Conservation (phyloP, 1,140 invertebrate species). For the Drosophila bipectinata region DNA sequence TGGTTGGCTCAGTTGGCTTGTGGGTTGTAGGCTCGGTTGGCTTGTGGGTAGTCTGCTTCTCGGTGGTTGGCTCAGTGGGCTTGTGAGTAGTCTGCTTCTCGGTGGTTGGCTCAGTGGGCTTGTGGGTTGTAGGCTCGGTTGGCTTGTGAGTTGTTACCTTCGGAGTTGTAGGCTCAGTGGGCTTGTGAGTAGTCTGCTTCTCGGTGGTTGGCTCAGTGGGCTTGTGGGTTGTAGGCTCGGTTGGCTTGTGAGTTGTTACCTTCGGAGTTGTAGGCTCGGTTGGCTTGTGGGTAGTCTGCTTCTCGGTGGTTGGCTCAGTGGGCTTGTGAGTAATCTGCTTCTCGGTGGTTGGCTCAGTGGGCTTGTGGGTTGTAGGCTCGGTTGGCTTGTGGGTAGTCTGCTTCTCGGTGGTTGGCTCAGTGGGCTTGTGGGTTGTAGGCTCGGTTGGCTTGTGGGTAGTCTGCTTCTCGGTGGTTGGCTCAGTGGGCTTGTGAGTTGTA, state of each 20-base stretch:
- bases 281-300: background rate
- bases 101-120: background rate
- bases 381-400: background rate
- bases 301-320: background rate
- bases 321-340: background rate
- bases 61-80: conserved; percentile 1
- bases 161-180: background rate
- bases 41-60: background rate
- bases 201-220: conserved; percentile 6
- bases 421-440: background rate
- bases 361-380: conserved; percentile 7
- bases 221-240: conserved; percentile 1
- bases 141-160: too few relatives aligned
- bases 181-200: background rate
- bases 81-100: background rate
- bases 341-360: background rate
- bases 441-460: background rate
- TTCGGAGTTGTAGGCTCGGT: background rate
- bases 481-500: conserved; percentile 2
- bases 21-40: background rate
- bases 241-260: too few relatives aligned
- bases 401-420: background rate
- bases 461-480: background rate
- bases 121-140: background rate
- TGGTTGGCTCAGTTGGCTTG: conserved; percentile 1